A percentile compares a stretch with the other conserved stretches of the same genome.
These are phyloP conservation scores for Agrypnus murinus DNA, from an alignment of 2,888 invertebrate genomes.

Conservation along the genomic window DNA sequence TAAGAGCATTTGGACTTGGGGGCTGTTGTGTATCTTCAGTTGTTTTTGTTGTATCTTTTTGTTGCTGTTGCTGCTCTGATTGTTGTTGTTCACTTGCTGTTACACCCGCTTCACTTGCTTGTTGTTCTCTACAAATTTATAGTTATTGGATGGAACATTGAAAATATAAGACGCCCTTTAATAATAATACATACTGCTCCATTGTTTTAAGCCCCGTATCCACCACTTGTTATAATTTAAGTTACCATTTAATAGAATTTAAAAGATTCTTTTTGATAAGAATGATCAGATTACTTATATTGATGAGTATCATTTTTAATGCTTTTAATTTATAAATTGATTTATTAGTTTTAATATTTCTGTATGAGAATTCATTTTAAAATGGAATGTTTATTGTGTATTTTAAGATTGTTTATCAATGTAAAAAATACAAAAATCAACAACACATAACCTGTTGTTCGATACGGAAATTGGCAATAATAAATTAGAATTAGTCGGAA, in stretches of 20 bases:
- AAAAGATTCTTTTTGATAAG: conserved; percentile 2
- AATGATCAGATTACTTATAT: too few relatives aligned
- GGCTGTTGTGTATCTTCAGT: conserved; percentile 63
- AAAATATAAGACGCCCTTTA: too few relatives aligned
- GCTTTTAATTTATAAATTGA: too few relatives aligned
- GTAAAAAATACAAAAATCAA: neutral
- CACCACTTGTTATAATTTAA: neutral
- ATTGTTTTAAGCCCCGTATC: conserved; percentile 1
- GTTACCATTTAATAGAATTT: conserved; percentile 10
- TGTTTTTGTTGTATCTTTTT: conserved; percentile 54
- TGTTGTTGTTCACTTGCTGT: neutral
- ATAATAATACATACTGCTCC: conserved; percentile 25
- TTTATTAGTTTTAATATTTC: too few relatives aligned
- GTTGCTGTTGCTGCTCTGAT: conserved; percentile 50
- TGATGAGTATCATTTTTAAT: too few relatives aligned
- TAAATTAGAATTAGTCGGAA: too few relatives aligned
- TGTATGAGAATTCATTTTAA: too few relatives aligned
- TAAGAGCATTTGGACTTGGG: conserved; percentile 70
- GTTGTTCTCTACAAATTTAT: conserved; percentile 25
- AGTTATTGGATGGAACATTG: too few relatives aligned
- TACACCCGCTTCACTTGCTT: neutral
- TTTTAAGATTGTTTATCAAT: neutral
- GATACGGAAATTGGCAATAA: too few relatives aligned
- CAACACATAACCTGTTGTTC: neutral
- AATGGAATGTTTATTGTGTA: conserved; percentile 10